phyloP scores from a whole-genome alignment of 2,797 vertebrate species.

The Falco concolor region DNA sequence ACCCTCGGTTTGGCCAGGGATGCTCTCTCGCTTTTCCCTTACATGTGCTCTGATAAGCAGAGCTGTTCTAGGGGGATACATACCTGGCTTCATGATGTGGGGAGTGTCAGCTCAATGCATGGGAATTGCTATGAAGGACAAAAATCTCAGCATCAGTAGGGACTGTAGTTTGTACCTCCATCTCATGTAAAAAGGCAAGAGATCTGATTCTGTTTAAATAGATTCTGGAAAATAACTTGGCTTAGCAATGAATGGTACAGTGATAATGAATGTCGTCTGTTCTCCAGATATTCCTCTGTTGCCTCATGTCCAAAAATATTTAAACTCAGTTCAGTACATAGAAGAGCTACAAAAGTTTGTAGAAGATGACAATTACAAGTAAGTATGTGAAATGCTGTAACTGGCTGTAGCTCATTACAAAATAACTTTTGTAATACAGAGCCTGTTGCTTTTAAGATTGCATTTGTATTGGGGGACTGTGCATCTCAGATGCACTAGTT shows the following conservation, averaged over 20 bases:
- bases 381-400: conserved; percentile 58
- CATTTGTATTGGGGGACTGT: fast-evolving
- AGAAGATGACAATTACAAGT: conserved; percentile 99
- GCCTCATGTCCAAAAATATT: conserved; percentile 97
- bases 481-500: neutral
- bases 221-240: neutral
- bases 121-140: neutral
- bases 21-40: neutral
- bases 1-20: neutral
- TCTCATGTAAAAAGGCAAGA: neutral
- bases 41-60: fast-evolving
- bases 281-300: conserved; percentile 88
- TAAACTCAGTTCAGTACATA: conserved; percentile 96
- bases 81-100: neutral
- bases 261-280: conserved; percentile 12
- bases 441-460: neutral
- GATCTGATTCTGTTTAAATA: neutral
- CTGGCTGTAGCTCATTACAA: neutral
- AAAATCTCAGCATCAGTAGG: neutral
- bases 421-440: neutral
- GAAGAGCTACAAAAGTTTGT: conserved; percentile 99
- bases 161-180: neutral
- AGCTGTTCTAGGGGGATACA: neutral
- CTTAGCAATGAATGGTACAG: neutral
- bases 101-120: neutral